These are phyloP conservation scores for Dicentrarchus labrax DNA, from an alignment of 2,113 vertebrate genomes.

Conservation along the genomic window DNA sequence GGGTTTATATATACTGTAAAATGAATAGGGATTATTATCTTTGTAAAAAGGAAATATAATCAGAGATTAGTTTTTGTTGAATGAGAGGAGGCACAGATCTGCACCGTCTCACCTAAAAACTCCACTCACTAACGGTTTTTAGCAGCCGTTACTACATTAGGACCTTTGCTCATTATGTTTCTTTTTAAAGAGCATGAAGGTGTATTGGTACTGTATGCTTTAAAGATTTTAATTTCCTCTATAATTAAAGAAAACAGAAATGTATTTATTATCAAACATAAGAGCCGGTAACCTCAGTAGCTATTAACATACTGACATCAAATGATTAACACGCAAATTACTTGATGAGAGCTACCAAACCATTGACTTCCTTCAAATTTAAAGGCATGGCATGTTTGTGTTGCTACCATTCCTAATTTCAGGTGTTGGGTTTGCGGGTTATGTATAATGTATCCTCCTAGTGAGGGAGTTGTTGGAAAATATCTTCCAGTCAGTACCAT, in stretches of 20 bases:
- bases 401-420: slow-evolving; percentile 34
- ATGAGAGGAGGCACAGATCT: slow-evolving; percentile 18
- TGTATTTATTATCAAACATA: slow-evolving; percentile 57
- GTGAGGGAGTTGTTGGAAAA: slow-evolving; percentile 39
- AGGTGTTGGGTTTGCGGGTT: slow-evolving; percentile 16
- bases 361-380: slow-evolving; percentile 88
- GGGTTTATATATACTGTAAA: slow-evolving; percentile 28
- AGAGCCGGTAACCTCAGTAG: slow-evolving; percentile 16
- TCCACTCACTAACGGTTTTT: slow-evolving; percentile 10
- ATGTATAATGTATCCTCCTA: slow-evolving; percentile 2
- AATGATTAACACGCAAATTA: neutral
- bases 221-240: slow-evolving; percentile 17
- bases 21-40: slow-evolving; percentile 33
- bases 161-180: slow-evolving; percentile 5
- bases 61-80: slow-evolving; percentile 11
- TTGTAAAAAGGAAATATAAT: slow-evolving; percentile 33
- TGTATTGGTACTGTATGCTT: neutral
- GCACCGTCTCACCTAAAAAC: slow-evolving; percentile 9
- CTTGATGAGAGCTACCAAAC: slow-evolving; percentile 35
- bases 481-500: slow-evolving; percentile 88
- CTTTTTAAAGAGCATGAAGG: slow-evolving; percentile 10
- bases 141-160: slow-evolving; percentile 1
- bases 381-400: slow-evolving; percentile 72
- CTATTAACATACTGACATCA: slow-evolving; percentile 17
- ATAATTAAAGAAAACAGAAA: slow-evolving; percentile 10